Evolutionary conservation across 2,113 vertebrate species (phyloP), one percentile per base, ranked within the genome.

Genomic region (Eptatretus burgeri): DNA sequence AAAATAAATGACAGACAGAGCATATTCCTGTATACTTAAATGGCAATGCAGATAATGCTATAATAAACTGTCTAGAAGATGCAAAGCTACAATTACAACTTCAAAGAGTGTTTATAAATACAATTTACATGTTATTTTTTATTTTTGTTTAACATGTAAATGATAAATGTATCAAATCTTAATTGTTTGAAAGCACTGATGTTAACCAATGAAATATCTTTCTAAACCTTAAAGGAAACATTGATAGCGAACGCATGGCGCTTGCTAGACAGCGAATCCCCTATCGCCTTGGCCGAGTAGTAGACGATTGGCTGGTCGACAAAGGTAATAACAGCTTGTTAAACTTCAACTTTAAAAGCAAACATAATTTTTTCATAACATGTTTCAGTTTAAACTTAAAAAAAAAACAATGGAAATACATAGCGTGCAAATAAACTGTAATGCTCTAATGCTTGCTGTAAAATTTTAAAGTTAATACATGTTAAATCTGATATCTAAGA

Each of bases 211-310:
- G 89, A 94, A 98, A 98, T 98, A 87, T 98, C 89, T 98, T 82
- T 98, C 93, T 98, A 98, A 98, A 98, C 91, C 95, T 98, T 93
- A 98, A 96, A 98, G 91, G 91, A 87, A 91, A 84, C 91, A 93
- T 83, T 98, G 91, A 98, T 98, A 98, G 93, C 83, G 87, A 98
- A 84, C 91, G 91, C 85, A 88, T 98, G 91, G 85, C 86, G 89
- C 93, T 95, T 87, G 89, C 89, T 93, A 94, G 91, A 95, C 91
- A 98, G 89, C 88, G 89, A 96, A 96, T 98, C 88, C 91, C 91
- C 91, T 98, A 89, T 83, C 91, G 91, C 83, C 89, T 98, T 80
- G 87, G 91, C 95, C 91, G 91, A 95, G 89, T 98, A 98, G 91
- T 98, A 93, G 91, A 98, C 82, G 91, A 98, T 82, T 95, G 89